Conservation (phyloP, 1,140 invertebrate genomes). For the Ectropis grisescens region DNA sequence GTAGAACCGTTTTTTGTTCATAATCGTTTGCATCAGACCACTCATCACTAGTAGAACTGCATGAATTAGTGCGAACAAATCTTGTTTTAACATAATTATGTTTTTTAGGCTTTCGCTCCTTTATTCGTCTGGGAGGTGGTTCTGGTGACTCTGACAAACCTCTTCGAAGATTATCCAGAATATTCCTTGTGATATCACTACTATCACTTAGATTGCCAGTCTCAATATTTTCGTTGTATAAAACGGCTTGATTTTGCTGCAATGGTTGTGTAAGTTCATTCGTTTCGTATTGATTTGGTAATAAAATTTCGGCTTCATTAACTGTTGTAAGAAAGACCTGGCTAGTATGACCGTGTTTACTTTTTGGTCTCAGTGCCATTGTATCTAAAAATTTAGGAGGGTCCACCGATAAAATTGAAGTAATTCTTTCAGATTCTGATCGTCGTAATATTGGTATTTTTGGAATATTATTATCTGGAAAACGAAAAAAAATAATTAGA, state of each 20-base stretch:
- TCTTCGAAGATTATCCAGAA: conserved; percentile 44
- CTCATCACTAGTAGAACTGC: conserved; percentile 58
- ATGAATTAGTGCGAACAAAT: conserved; percentile 57
- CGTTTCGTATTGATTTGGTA: conserved; percentile 20
- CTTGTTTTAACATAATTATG: conserved; percentile 66
- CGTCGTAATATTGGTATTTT: conserved; percentile 46
- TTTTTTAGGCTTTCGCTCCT: conserved; percentile 52
- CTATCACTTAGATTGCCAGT: conserved; percentile 52
- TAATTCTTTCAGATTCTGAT: conserved; percentile 58
- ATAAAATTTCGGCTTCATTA: conserved; percentile 35
- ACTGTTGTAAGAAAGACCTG: conserved; percentile 69
- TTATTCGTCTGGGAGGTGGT: conserved; percentile 55
- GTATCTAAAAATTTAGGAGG: conserved; percentile 73
- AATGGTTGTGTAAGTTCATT: conserved; percentile 2
- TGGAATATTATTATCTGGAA: conserved; percentile 58
- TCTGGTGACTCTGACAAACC: conserved; percentile 54
- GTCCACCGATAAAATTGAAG: conserved; percentile 72
- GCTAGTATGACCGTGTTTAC: conserved; percentile 71
- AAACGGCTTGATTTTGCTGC: not conserved
- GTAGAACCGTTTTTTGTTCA: conserved; percentile 52
- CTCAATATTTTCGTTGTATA: conserved; percentile 23
- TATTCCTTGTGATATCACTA: conserved; percentile 53
- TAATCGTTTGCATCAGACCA: conserved; percentile 61
- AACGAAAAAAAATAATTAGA: conserved; percentile 13
- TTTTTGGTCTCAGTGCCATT: conserved; percentile 81